Evolutionary conservation across 2,113 vertebrate genomes (phyloP), one percentile per base, ranked within the genome.

Genomic region (Polypterus bichir): DNA sequence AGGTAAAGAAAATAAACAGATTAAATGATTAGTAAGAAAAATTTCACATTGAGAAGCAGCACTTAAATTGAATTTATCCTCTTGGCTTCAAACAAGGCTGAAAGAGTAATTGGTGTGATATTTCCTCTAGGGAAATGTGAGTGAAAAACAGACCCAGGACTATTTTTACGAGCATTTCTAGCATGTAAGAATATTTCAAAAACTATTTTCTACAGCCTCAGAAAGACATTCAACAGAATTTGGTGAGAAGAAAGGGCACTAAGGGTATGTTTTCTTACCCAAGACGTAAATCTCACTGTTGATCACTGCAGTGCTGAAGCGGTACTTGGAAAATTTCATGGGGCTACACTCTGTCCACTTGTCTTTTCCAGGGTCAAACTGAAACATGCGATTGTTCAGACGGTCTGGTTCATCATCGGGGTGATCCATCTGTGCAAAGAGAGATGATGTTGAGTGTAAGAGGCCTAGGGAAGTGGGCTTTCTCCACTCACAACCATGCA

Each of bases 241-340:
- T 27, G 27, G 27, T 2, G 27, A 27, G 27, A 27, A 27, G 27
- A 59, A n/a, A 48, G 45, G 59, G 45, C 5, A 4, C 44, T 1
- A 7, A 68, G 76, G 71, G 63, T 66, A 48, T 68, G 77, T 57
- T 64, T 60, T 68, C 89, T 91, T 83, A 97, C 96, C 96, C 76
- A 98, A 72, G 45, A 94, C 92, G 70, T 85, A 94, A 68, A 98
- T 92, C 83, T 98, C 96, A 0, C 85, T 77, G 69, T 86, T 90
- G 70, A 94, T 79, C 3, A 82, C 84, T 0, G 93, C 90, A 6
- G 86, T 76, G 66, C 89, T 89, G 84, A 94, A 98, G 54, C 96
- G 90, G 71, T 98, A 95, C 76, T 92, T 97, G 44, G 94, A 92
- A 73, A 87, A 92, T 68, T 84, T 91, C 96, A 98, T 98, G 3